phyloP scores from a whole-genome alignment of 2,113 vertebrate genomes.

The Boulengeromyrus knoepffleri region DNA sequence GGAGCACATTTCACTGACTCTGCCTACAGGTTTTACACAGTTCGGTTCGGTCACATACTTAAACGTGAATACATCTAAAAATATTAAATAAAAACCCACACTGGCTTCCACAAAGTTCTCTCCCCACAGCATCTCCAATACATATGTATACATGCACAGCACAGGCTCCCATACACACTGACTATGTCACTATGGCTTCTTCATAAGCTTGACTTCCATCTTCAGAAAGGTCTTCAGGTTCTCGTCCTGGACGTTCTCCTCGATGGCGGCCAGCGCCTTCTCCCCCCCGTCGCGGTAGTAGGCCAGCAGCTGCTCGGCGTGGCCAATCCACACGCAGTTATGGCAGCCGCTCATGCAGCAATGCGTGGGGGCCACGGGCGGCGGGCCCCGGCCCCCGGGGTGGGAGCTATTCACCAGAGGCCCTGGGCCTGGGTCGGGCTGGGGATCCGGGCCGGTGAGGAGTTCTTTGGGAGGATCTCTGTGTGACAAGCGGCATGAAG shows the following conservation, averaged over 20 bases:
- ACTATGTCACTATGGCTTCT: conserved; percentile 34
- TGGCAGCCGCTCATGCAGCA: conserved; percentile 93
- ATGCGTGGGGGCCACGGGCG: conserved; percentile 60
- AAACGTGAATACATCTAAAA: not conserved
- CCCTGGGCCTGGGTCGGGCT: rapidly evolving
- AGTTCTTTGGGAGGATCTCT: not conserved
- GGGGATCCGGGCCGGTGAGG: not conserved
- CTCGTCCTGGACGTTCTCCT: conserved; percentile 73
- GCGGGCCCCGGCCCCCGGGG: conserved; percentile 26
- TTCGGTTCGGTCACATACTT: not conserved
- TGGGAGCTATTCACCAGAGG: not conserved
- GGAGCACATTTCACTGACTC: not conserved
- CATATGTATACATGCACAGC: not conserved
- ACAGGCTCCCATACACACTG: not conserved
- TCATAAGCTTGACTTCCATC: conserved; percentile 78
- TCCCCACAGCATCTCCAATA: not conserved
- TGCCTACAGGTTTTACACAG: not conserved
- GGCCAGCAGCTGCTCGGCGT: conserved; percentile 68
- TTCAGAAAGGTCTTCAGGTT: conserved; percentile 79
- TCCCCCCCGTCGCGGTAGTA: conserved; percentile 66
- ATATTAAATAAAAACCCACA: not conserved
- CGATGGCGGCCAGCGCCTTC: conserved; percentile 66
- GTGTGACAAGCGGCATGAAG: not conserved
- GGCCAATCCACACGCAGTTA: conserved; percentile 82
- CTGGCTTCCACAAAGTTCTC: not conserved